A percentile compares a stretch with the other conserved stretches of the same genome.
phyloP scores from a whole-genome alignment of 2,888 invertebrate genomes.

The Xestia rhomboidea region DNA sequence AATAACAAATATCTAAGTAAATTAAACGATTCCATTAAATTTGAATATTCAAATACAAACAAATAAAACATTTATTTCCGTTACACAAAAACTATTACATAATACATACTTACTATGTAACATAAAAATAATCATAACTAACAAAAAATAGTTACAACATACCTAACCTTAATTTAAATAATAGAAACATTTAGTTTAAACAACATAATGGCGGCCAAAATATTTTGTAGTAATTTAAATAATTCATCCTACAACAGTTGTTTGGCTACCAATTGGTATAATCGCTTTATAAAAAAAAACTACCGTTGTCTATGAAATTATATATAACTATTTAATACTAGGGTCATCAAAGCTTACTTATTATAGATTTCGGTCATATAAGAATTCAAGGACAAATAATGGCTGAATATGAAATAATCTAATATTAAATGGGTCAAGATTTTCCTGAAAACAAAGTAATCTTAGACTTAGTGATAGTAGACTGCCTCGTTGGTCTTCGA shows the following conservation, averaged over 20 bases:
- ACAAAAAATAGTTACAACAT: slow-evolving; percentile 31
- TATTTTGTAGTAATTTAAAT: slow-evolving; percentile 72
- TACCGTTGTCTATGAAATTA: slow-evolving; percentile 69
- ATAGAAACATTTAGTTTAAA: slow-evolving; percentile 69
- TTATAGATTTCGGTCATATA: not conserved
- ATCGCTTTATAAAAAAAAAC: slow-evolving; percentile 76
- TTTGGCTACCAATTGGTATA: slow-evolving; percentile 66
- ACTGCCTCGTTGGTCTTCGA: no score
- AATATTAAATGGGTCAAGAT: no score
- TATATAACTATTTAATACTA: slow-evolving; percentile 43
- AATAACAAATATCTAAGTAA: not conserved
- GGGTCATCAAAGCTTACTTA: slow-evolving; percentile 30
- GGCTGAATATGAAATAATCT: no score
- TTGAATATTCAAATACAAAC: not conserved
- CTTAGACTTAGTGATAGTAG: no score
- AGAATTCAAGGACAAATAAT: not conserved
- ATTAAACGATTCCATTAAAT: not conserved
- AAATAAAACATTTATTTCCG: slow-evolving; percentile 9
- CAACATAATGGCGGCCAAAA: slow-evolving; percentile 55
- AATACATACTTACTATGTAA: not conserved
- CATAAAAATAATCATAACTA: slow-evolving; percentile 13
- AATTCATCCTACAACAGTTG: slow-evolving; percentile 69
- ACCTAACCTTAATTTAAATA: slow-evolving; percentile 62
- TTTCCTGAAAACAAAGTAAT: no score
- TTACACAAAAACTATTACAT: not conserved